Evolutionary conservation across 2,113 vertebrate genomes (phyloP), one percentile per base, ranked within the genome.

Genomic region (Catharus minimus): DNA sequence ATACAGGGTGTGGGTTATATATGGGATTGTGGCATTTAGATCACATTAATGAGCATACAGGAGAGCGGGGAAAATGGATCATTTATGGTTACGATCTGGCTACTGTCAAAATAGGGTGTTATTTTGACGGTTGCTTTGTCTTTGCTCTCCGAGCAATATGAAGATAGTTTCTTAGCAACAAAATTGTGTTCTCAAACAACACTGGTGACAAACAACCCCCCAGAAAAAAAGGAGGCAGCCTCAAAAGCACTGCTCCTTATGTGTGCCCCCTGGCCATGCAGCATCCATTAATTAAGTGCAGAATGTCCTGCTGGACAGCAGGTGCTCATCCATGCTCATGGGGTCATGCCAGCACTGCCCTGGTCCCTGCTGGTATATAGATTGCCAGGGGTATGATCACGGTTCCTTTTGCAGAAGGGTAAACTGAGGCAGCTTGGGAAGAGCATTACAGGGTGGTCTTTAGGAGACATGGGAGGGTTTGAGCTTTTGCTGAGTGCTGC

Each of bases 81-180:
- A 69, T 96, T 97, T 91, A 69, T 97, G 95, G 94, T 95, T 96
- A 92, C 43, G 84, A 96, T 96, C 94, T 78, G 96, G 95, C 96
- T 97, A 94, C 97, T 97, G 96, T 97, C 97, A 97, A 93, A 97
- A 97, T 96, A 97, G 64, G 36, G 84, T 94, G 94, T 94, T 96
- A 96, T 93, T 97, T 96, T 98, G 97, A 97, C 33, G 95, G 89
- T 96, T 96, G 95, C 95, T 97, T 97, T 97, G 97, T 97, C 98
- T 97, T 96, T 90, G 67, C 88, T 95, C 92, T 94, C 92, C 1
- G 50, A 96, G 96, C 96, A 97, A 94, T 96, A 92, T 72, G 96
- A 96, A 97, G 95, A 95, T 96, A 97, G 98, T 98, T 97, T 96
- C 98, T 98, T 97, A 98, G 98, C 97, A 97, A 98, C 98, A 97